Conservation (phyloP, 2,113 vertebrate genomes). For the Lagenorhynchus albirostris region DNA sequence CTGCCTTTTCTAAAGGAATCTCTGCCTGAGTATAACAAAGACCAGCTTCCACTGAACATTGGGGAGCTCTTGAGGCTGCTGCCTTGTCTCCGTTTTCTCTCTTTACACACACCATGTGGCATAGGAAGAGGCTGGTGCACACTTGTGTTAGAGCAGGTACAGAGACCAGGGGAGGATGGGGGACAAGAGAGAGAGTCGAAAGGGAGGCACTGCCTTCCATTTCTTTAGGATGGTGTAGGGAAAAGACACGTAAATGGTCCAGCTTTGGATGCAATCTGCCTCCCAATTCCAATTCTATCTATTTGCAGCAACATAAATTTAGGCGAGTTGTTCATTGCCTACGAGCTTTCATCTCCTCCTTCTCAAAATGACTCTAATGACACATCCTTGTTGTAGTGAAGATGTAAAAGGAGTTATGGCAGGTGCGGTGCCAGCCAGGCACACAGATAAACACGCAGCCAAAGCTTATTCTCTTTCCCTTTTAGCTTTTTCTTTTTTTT, state of each 20-base stretch:
- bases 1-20: not conserved
- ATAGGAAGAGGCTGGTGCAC: too few relatives aligned
- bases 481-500: not conserved
- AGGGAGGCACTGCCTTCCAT: not conserved
- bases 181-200: rapidly evolving
- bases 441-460: not conserved
- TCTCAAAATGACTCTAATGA: not conserved
- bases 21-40: not conserved
- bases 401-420: not conserved
- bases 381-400: not conserved
- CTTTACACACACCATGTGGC: not conserved
- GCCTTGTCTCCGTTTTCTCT: not conserved
- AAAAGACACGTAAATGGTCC: too few relatives aligned
- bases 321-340: not conserved
- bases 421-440: not conserved
- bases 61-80: not conserved
- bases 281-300: not conserved
- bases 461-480: not conserved
- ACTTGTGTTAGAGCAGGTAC: not conserved
- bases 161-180: rapidly evolving
- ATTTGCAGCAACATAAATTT: not conserved
- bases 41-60: not conserved
- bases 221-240: not conserved
- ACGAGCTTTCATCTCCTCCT: not conserved
- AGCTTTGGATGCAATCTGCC: not conserved